Evolutionary conservation across 2,888 invertebrate species (phyloP), one percentile per base, ranked within the genome.

Genomic region (Cerastoderma edule): DNA sequence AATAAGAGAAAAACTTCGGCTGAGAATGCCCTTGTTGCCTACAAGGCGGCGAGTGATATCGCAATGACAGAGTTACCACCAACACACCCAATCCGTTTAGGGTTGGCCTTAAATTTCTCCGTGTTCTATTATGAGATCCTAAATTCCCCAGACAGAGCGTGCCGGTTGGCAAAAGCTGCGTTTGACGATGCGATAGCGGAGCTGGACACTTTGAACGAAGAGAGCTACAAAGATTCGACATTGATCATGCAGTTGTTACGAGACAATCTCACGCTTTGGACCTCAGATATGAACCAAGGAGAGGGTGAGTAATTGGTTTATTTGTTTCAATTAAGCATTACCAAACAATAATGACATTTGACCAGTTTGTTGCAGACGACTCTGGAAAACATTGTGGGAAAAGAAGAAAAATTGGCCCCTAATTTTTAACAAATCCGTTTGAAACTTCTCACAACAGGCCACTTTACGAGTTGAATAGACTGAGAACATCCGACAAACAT

Each of bases 121-220:
- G 99, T 99, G 92, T 99, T 99, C 95, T 99, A 99, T 95, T 99
- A 99, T 94, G 99, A 99, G 95, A 99, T 99, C 94, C 95, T 99
- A 93, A 98, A 98, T 95, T 97, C 98, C 92, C 98, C 98, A 89
- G 98, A 99, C 94, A 95, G 98, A 93, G 99, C 99, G 92, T 99
- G 99, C 94, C 96, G 98, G 92, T 95, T 99, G 92, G 99, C 99
- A 88, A 99, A 99, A 95, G 87, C 89, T 66, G 99, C 99, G 85
- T 99, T 99, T 94, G 99, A 99, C 95, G 98, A 99, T 94, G 99
- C 99, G 91, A 99, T 99, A 94, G 98, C 98, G 88, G 99, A 99
- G 94, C 95, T 99, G 92, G 99, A 99, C 95, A 98, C 98, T 88
- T 95, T 99, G 88, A 97, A 97, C 90, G 99, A 99, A 95, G 99